Conservation (phyloP, 2,113 vertebrate genomes). For the Corynorhinus townsendii region DNA sequence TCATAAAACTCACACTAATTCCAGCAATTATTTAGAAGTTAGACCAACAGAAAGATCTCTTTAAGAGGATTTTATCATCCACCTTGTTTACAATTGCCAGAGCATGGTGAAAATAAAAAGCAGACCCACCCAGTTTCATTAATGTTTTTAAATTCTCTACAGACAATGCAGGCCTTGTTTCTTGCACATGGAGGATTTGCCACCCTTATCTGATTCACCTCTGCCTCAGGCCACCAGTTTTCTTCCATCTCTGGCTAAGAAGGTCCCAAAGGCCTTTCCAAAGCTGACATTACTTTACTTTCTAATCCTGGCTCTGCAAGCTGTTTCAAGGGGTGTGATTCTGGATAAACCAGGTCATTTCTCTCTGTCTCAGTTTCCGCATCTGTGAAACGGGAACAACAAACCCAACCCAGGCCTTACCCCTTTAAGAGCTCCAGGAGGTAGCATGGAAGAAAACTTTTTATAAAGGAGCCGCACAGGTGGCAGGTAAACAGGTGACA, state of each 20-base stretch:
- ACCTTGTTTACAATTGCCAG: background rate
- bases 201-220: conserved; percentile 16
- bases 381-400: background rate
- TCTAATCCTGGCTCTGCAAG: background rate
- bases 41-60: background rate
- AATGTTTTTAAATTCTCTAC: background rate
- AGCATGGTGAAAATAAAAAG: background rate
- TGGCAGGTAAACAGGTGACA: background rate
- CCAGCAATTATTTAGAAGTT: background rate
- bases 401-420: background rate
- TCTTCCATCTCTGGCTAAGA: background rate
- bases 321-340: background rate
- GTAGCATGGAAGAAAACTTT: background rate
- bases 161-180: background rate
- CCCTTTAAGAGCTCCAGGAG: background rate
- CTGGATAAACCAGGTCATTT: background rate
- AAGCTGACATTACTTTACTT: background rate
- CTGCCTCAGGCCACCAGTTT: conserved; percentile 34
- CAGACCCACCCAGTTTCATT: conserved; percentile 14
- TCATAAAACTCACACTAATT: background rate
- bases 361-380: background rate
- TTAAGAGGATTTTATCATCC: background rate
- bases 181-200: background rate
- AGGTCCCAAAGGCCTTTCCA: background rate
- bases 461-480: background rate